A percentile compares a stretch with the other conserved stretches of the same genome.
These are phyloP conservation scores for Pheosia gnoma DNA, from an alignment of 2,888 invertebrate genomes.

Conservation along the genomic window DNA sequence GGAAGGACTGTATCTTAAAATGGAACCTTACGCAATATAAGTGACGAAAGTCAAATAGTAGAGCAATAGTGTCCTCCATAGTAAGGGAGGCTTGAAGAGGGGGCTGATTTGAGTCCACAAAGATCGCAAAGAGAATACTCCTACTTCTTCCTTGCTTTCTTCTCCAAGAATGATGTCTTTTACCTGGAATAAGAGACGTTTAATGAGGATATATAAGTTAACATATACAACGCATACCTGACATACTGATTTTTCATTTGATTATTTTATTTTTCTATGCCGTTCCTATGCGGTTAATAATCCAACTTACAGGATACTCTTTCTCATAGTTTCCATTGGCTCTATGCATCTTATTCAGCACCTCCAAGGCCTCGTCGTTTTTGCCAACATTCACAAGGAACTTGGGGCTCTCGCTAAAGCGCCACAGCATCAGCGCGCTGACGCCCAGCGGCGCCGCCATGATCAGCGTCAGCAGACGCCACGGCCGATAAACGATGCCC, in stretches of 20 bases:
- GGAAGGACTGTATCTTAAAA: background rate
- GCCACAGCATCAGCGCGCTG: conserved; percentile 83
- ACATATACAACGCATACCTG: too few relatives aligned
- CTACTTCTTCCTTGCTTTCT: conserved; percentile 56
- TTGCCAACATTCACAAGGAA: conserved; percentile 87
- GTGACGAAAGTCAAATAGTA: conserved; percentile 85
- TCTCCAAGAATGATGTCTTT: conserved; percentile 63
- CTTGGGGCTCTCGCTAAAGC: conserved; percentile 90
- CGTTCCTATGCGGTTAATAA: background rate
- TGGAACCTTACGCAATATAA: conserved; percentile 85
- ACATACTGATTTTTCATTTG: too few relatives aligned
- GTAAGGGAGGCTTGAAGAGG: conserved; percentile 81
- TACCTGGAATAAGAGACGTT: conserved; percentile 48
- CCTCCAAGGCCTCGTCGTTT: conserved; percentile 84
- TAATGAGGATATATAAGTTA: too few relatives aligned
- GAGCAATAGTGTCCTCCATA: conserved; percentile 79
- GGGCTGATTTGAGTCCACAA: conserved; percentile 83
- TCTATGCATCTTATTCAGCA: conserved; percentile 84
- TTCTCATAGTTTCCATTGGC: conserved; percentile 75
- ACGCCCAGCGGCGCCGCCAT: conserved; percentile 86
- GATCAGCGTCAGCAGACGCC: conserved; percentile 73
- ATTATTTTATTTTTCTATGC: too few relatives aligned
- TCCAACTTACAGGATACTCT: conserved; percentile 61
- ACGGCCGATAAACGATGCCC: conserved; percentile 64
- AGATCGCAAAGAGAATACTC: conserved; percentile 71